Evolutionary conservation across 2,888 invertebrate genomes (phyloP), one percentile per base, ranked within the genome.

Genomic region (Aradus depressus): DNA sequence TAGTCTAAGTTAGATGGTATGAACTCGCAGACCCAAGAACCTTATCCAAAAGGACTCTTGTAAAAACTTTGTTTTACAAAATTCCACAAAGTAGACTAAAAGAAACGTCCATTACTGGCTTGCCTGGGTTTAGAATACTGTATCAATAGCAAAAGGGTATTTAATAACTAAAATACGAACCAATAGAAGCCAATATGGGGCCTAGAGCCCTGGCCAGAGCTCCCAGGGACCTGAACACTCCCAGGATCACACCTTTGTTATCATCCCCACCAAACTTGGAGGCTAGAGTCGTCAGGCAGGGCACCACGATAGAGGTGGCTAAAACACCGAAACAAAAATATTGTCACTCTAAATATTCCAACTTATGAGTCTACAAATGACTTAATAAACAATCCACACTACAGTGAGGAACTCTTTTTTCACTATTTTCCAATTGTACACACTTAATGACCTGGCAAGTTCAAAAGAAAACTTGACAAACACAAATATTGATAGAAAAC

Each of bases 281-380:
- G n/a, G 88, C 88, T 67, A 93, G 71, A 3, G 95, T 87, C 62
- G 91, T 96, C 72, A 97, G 77, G 64, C 91, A 92, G 10, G 97
- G 93, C 19, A 97, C 95, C 25, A 95, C 92, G 67, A 92, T 80
- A n/a, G 88, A 84, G 8, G 87, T 88, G 16, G 87, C 85, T 85
- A 61, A 26, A 68, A 67, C 52, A 21, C 35, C 37, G 26, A 37
- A 23, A 43, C 3, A 21, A 25, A 10, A 12, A n/a, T 6, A 14
- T 50, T 44, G 37, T 44, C 19, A 28, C 31, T 22, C 35, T 35
- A 52, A 43, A 16, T 25, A 26, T n/a, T 41, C 28, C n/a, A 31
- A 35, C 16, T 26, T 19, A n/a, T 45, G 35, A 42, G 18, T 34
- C 47, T 32, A 45, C 19, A 37, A 35, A 42, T 44, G 37, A 26